Evolutionary conservation across 1,140 invertebrate species (phyloP).

Genomic region (Amyelois transitella): DNA sequence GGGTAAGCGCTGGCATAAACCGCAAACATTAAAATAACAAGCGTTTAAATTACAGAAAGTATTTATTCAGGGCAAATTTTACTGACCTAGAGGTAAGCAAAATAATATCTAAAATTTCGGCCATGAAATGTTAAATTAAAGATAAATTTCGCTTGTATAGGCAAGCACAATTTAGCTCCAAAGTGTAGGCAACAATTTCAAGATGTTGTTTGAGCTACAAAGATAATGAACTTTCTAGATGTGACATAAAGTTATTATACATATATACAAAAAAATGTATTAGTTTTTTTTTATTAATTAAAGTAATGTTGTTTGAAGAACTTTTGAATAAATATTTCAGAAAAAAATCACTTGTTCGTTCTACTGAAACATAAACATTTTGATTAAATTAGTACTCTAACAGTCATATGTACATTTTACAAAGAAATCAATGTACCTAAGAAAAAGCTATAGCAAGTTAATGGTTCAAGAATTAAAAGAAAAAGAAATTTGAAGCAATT

Average conservation of each 20-base stretch:
- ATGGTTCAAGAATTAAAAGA: too few relatives aligned
- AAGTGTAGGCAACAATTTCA: slow-evolving; percentile 49
- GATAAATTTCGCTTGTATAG: slow-evolving; percentile 58
- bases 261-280: background rate
- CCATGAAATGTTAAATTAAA: slow-evolving; percentile 41
- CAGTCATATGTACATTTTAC: too few relatives aligned
- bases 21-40: background rate
- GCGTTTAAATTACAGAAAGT: background rate
- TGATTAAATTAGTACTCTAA: too few relatives aligned
- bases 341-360: too few relatives aligned
- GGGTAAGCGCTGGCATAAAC: background rate
- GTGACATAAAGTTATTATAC: background rate
- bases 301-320: background rate
- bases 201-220: slow-evolving; percentile 22
- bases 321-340: too few relatives aligned
- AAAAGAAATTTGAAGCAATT: too few relatives aligned
- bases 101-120: background rate
- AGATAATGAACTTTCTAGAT: slow-evolving; percentile 13
- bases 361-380: too few relatives aligned
- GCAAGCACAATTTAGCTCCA: slow-evolving; percentile 41
- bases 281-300: background rate
- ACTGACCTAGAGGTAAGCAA: background rate
- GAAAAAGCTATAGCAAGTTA: too few relatives aligned
- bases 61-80: background rate
- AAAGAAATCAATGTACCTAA: too few relatives aligned